Evolutionary conservation across 1,140 invertebrate genomes (phyloP).

Genomic region (Cataglyphis hispanica): DNA sequence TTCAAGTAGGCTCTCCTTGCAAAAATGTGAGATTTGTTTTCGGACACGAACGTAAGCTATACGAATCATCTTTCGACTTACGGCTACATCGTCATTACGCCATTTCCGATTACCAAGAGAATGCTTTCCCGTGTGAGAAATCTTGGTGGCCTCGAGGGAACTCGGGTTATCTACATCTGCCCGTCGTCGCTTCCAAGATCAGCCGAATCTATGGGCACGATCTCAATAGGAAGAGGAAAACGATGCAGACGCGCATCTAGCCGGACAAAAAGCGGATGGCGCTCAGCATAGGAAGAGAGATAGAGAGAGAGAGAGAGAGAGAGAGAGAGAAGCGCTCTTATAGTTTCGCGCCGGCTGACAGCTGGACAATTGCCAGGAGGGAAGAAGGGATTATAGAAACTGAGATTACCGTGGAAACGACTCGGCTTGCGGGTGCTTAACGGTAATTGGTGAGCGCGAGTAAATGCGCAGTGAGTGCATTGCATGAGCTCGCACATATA

Average conservation of each 20-base stretch:
- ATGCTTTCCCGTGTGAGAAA: slow-evolving; percentile 22
- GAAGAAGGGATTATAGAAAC: slow-evolving; percentile 73
- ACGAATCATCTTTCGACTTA: background rate
- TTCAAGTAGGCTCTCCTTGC: background rate
- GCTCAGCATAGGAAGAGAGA: slow-evolving; percentile 3
- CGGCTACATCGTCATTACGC: slow-evolving; percentile 40
- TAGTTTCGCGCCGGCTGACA: slow-evolving; percentile 71
- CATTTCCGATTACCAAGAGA: slow-evolving; percentile 34
- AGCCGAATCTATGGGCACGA: slow-evolving; percentile 60
- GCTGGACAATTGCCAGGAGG: slow-evolving; percentile 76
- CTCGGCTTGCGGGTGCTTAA: slow-evolving; percentile 67
- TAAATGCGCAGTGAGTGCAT: slow-evolving; percentile 62
- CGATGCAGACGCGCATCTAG: slow-evolving; percentile 26
- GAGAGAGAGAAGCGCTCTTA: slow-evolving; percentile 50
- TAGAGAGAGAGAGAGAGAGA: too few relatives aligned
- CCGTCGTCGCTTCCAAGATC: slow-evolving; percentile 59
- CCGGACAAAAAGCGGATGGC: slow-evolving; percentile 66
- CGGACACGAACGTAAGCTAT: background rate
- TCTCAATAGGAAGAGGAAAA: slow-evolving; percentile 66
- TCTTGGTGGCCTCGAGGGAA: slow-evolving; percentile 23
- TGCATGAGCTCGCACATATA: slow-evolving; percentile 9
- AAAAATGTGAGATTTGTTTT: background rate
- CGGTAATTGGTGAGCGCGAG: slow-evolving; percentile 71
- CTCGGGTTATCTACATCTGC: slow-evolving; percentile 56
- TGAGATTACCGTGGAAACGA: slow-evolving; percentile 76